Conservation (phyloP, 2,113 vertebrate genomes). For the Spermophilus dauricus region DNA sequence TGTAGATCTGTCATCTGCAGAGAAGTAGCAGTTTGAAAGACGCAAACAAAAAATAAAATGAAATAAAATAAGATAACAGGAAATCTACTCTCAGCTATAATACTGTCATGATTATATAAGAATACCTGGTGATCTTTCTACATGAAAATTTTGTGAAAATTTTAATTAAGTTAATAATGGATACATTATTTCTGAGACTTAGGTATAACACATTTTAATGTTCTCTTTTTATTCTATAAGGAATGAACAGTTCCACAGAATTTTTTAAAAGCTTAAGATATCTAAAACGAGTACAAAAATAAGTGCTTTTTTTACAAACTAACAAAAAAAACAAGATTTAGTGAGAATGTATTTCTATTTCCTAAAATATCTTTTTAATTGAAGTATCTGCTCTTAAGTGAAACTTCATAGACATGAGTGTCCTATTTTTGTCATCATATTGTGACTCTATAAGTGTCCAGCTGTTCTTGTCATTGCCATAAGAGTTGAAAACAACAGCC, state of each 20-base stretch:
- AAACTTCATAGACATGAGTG: no score
- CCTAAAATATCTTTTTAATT: constrained; percentile 10
- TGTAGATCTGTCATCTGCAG: constrained; percentile 33
- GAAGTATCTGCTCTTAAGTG: no score
- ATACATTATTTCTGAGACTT: not conserved
- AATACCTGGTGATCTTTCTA: not conserved
- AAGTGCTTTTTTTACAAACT: not conserved
- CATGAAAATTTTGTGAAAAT: no score
- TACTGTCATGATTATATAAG: not conserved
- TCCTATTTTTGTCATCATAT: no score
- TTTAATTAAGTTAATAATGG: not conserved
- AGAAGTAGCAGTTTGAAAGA: constrained; percentile 47
- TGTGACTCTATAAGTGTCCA: no score
- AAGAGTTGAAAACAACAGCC: no score
- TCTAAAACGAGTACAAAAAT: not conserved
- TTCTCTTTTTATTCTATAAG: not conserved
- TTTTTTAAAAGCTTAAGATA: not conserved
- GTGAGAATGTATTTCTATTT: not conserved
- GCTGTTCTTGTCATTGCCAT: no score
- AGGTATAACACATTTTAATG: not conserved
- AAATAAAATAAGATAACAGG: not conserved
- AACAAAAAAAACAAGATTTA: not conserved
- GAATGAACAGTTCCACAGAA: not conserved
- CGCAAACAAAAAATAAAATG: constrained; percentile 34
- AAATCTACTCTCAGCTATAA: not conserved